Evolutionary conservation across 2,888 invertebrate genomes (phyloP), one percentile per base, ranked within the genome.

Genomic region (Mythimna pallens): DNA sequence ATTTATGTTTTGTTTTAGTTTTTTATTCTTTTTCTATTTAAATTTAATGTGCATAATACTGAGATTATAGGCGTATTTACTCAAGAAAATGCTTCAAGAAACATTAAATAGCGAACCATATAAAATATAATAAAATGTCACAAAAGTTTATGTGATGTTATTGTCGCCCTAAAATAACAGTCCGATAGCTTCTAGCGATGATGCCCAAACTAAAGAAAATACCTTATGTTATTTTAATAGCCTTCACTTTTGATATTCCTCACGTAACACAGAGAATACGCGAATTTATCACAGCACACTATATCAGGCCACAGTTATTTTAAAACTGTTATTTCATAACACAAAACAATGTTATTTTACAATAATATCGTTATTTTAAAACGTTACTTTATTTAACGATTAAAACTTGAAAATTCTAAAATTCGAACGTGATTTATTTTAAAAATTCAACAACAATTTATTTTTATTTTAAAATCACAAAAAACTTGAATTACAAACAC

Each of bases 281-380:
- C 70, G 34, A 69, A 54, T 14, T 72, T 83, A 75, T 80, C 84
- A 83, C 84, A 80, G 75, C 68, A 83, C 78, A 75, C 73, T 43
- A 30, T 66, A 40, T 63, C 64, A 74, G 59, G 67, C 62, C 76
- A 83, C 83, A 59, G 50, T 66, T 74, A 50, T 54, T 22, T 40
- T 12, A 58, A 10, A 65, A 62, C 34, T 62, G 50, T 50, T 67
- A 65, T 61, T 40, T 7, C 22, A 59, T 9, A 22, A 43, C 67
- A 70, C 65, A 58, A 52, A 67, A 55, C 65, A 81, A 70, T 61
- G 17, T 22, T 40, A 52, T 66, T 64, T 73, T 57, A 65, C 43
- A 68, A 62, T 12, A 8, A 34, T 25, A 73, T 10, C n/a, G 61
- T 47, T 65, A 22, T 62, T 43, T 25, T 22, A 25, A 57, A 36